These are phyloP conservation scores for Bradypus variegatus DNA, from an alignment of 2,797 vertebrate species.

Conservation along the genomic window DNA sequence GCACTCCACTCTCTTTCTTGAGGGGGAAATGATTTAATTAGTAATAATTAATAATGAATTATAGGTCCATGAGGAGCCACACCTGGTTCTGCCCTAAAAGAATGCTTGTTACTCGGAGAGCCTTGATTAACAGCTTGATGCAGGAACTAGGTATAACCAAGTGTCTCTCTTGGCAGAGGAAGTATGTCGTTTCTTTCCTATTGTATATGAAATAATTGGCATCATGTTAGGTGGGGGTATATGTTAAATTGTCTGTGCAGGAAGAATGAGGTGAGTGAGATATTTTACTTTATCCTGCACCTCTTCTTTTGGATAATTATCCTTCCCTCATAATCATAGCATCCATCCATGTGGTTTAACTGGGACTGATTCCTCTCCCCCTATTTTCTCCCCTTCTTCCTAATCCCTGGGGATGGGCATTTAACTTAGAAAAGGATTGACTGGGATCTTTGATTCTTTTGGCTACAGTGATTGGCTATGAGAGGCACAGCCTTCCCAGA, in stretches of 20 bases:
- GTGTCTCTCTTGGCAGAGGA: not conserved
- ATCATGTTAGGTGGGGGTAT: not conserved
- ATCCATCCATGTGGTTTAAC: not conserved
- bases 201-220: not conserved
- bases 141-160: not conserved
- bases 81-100: not conserved
- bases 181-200: not conserved
- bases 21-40: not conserved
- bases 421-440: not conserved
- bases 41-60: not conserved
- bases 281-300: not conserved
- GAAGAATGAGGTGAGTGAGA: not conserved
- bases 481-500: not conserved
- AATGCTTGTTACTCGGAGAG: not conserved
- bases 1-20: not conserved
- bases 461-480: not conserved
- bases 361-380: not conserved
- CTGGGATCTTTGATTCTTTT: not conserved
- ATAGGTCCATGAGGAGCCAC: not conserved
- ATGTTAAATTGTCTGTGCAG: not conserved
- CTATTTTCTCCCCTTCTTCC: rapidly evolving
- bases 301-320: not conserved
- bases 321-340: not conserved
- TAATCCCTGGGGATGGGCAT: not conserved
- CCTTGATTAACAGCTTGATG: not conserved